Evolutionary conservation across 2,888 invertebrate species (phyloP), one percentile per base, ranked within the genome.

Genomic region (Ditylenchus weischeri): DNA sequence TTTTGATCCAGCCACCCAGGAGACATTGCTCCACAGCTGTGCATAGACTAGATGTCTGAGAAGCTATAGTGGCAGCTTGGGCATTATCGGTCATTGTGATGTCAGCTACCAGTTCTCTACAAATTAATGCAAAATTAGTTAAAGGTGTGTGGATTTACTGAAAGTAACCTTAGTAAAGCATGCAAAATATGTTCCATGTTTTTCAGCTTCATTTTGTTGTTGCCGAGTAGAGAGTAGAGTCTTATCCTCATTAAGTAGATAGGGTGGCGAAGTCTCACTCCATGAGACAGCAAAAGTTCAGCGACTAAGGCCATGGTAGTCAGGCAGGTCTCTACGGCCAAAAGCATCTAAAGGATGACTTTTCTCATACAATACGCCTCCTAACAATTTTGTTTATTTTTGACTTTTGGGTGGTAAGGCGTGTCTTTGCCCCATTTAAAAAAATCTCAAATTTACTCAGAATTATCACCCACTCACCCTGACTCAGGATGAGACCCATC

Each of bases 81-180:
- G 90, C 90, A 83, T 93, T 93, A 83, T 96, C 96, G 0, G 93
- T 90, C 19, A 94, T 86, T 0, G 94, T 95, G 78, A 96, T 90
- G 84, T 96, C 96, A 0, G 93, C 92, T 11, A 87, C 95, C 60
- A 96, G 86, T 87, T 94, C 90, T 76, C 93, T 87, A 71, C 94
- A 85, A 63, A 96, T 86, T 80, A 19, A 90, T 23, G 93, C 66
- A 61, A 49, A 36, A 59, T 59, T 21, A 87, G 92, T 92, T 84
- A 90, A 89, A 10, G n/a, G 11, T 43, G 15, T 15, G 43, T 43
- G 13, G 11, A 13, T 15, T 2, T 15, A 43, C 3, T 43, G 29
- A 29, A 29, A 29, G 29, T 29, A 13, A 43, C 43, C 43, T 21
- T 54, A 54, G 54, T n/a, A 54, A 54, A 23, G 23, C 11, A 54